Base-by-base conservation (phyloP, 2,113 vertebrate species). In the Triplophysa rosa region DNA sequence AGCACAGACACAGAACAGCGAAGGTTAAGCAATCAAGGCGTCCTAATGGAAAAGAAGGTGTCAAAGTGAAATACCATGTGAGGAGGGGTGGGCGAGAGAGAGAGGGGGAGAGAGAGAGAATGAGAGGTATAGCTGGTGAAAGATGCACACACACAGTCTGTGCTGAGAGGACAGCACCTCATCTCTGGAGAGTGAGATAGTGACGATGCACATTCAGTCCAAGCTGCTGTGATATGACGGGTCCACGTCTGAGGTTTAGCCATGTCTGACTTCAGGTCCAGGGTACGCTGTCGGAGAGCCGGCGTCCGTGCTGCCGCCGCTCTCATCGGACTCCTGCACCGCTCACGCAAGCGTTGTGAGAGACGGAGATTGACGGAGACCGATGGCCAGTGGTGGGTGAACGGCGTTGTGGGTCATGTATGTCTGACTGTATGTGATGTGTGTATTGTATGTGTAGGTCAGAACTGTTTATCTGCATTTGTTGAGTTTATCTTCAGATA, bases 271-370 rank as follows among this genome's bases (percentile, higher is more conserved):
- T 64, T 79, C 12, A 80, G 67, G 47, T 86, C 83, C 65, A 77
- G 83, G 19, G 77, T 87, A n/a, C 83, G 86, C 63, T 82, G 77
- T 49, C 83, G 80, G 82, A 79, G 86, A 80, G 86, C 83, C 8
- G 86, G 86, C 52, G 82, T 87, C 68, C 77, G 81, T 29, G 81
- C 86, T 23, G 82, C 79, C 8, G 86, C 77, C 54, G 83, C 86
- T 24, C 82, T 87, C 29, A 87, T 87, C 63, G 86, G 86, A 78
- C 86, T 85, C 65, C 86, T 87, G 59, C 84, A 87, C 69, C 86
- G 82, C 52, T 87, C 86, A 40, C 79, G 86, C 64, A 81, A 79
- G 49, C 82, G 81, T 14, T 71, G 80, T 49, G 82, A 83, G 56
- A 80, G 82, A 59, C 81, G 77, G 79, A 77, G 47, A 37, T 62